Conservation (phyloP, 1,140 invertebrate genomes). For the Hyposmocoma kahamanoa region DNA sequence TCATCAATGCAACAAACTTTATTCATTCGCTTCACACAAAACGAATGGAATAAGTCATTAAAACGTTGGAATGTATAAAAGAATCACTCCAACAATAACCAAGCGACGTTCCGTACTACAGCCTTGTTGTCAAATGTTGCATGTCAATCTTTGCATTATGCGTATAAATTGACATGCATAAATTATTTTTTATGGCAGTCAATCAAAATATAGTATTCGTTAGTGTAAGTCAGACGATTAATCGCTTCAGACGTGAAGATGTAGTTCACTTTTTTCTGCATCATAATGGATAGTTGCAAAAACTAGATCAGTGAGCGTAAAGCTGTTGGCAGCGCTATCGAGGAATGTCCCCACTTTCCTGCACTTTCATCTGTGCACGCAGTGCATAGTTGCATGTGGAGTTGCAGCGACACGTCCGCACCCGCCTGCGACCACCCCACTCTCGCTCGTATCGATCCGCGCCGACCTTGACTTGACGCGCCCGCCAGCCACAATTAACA, state of each 20-base stretch:
- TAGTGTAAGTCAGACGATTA: too few relatives aligned
- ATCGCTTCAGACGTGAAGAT: too few relatives aligned
- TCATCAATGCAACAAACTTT: conserved; percentile 17
- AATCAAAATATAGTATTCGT: too few relatives aligned
- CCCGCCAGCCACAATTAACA: conserved; percentile 50
- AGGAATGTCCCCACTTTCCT: conserved; percentile 64
- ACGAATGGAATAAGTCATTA: conserved; percentile 28
- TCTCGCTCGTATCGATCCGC: conserved; percentile 44
- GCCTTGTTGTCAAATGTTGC: too few relatives aligned
- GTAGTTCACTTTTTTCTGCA: too few relatives aligned
- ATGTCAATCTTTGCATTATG: too few relatives aligned
- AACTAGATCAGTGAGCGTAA: conserved; percentile 18
- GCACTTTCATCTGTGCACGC: conserved; percentile 50
- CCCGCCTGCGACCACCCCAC: conserved; percentile 13
- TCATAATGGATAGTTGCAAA: conserved; percentile 12
- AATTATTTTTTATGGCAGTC: too few relatives aligned
- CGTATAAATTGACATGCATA: too few relatives aligned
- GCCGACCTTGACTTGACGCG: conserved; percentile 53
- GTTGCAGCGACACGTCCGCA: conserved; percentile 4
- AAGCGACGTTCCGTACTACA: conserved; percentile 25
- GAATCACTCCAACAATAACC: conserved; percentile 24
- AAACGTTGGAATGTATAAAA: conserved; percentile 26
- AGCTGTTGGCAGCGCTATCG: conserved; percentile 21
- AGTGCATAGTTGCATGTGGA: conserved; percentile 41
- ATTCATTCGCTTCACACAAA: conserved; percentile 13